Percentiles rank a stretch among this genome's conserved stretches.
Evolutionary conservation across 2,797 vertebrate genomes (phyloP).

Genomic region (Hippopotamyrus pictus): DNA sequence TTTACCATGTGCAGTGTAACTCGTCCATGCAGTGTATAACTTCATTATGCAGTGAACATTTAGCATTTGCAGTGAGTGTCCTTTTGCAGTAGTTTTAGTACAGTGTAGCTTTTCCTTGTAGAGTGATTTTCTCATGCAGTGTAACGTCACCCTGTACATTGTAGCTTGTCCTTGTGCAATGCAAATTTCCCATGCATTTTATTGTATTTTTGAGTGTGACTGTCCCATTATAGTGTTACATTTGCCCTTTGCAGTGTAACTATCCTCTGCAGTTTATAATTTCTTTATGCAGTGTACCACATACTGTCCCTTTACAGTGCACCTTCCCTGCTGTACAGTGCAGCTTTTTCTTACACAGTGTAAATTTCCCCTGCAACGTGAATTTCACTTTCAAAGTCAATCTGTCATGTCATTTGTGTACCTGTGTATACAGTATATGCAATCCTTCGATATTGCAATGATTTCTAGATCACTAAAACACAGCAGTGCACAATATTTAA

Average conservation of each 20-base stretch:
- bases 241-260: background rate
- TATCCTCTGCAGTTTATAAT: background rate
- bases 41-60: too few relatives aligned
- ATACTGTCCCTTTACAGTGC: background rate
- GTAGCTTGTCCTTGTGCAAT: background rate
- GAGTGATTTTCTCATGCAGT: background rate
- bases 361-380: background rate
- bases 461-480: background rate
- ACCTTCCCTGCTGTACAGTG: background rate
- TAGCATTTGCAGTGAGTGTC: background rate
- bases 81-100: too few relatives aligned
- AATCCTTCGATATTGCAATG: background rate
- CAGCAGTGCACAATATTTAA: background rate
- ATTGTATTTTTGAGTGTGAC: background rate
- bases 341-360: background rate
- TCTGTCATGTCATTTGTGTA: background rate
- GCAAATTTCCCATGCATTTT: background rate
- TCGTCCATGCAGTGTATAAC: too few relatives aligned
- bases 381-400: background rate
- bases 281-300: background rate
- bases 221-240: background rate
- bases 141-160: background rate
- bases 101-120: background rate
- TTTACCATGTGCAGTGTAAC: background rate
- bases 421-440: background rate